phyloP scores from a whole-genome alignment of 2,113 vertebrate genomes.

The Salvelinus fontinalis region DNA sequence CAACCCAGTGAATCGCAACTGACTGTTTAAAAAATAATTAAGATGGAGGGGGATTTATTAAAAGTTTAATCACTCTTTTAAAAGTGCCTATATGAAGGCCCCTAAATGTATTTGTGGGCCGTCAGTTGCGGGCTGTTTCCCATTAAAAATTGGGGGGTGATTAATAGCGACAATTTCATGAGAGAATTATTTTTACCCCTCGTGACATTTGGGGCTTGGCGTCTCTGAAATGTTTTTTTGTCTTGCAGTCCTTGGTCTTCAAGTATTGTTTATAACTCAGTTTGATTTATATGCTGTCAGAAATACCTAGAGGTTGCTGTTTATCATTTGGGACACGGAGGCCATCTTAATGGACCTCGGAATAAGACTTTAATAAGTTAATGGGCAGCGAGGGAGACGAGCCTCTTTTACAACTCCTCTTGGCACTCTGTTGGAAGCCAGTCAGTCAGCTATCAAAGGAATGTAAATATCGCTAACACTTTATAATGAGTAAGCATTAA shows the following conservation, averaged over 20 bases:
- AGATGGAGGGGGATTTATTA: slow-evolving; percentile 42
- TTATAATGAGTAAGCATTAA: background rate
- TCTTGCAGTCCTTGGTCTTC: slow-evolving; percentile 18
- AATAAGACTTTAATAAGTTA: slow-evolving; percentile 54
- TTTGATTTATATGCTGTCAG: slow-evolving; percentile 43
- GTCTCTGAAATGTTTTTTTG: slow-evolving; percentile 41
- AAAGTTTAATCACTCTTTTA: slow-evolving; percentile 27
- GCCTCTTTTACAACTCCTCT: slow-evolving; percentile 37
- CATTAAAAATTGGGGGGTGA: slow-evolving; percentile 16
- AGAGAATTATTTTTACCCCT: slow-evolving; percentile 25
- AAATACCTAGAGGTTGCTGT: slow-evolving; percentile 36
- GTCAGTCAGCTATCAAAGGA: background rate
- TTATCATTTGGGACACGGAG: slow-evolving; percentile 48
- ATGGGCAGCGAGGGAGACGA: slow-evolving; percentile 41
- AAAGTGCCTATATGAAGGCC: background rate
- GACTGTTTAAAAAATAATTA: slow-evolving; percentile 43
- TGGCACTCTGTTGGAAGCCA: slow-evolving; percentile 15
- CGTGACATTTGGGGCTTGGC: slow-evolving; percentile 44
- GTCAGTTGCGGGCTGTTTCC: slow-evolving; percentile 3
- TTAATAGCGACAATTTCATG: slow-evolving; percentile 30
- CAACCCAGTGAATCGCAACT: slow-evolving; percentile 17
- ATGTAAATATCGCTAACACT: background rate
- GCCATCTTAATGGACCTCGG: slow-evolving; percentile 46
- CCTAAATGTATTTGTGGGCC: background rate
- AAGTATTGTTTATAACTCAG: slow-evolving; percentile 47